Conservation (phyloP, 2,888 invertebrate species). For the Tinea trinotella region DNA sequence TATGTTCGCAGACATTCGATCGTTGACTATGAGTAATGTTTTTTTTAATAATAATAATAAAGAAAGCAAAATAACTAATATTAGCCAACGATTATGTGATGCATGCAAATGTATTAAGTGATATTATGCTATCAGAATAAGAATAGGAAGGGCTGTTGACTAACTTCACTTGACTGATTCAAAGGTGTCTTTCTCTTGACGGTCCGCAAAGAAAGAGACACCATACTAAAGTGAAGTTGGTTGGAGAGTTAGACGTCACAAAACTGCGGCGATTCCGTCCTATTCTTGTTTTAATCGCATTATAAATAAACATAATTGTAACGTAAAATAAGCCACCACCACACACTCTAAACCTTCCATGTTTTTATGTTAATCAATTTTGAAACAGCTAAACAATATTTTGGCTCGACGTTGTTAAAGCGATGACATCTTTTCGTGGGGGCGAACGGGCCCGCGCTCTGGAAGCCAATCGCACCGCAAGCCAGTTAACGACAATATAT, state of each 20-base stretch:
- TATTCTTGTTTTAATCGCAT: too few relatives aligned
- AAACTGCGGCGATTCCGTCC: too few relatives aligned
- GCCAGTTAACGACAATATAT: conserved; percentile 33
- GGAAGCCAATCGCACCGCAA: conserved; percentile 69
- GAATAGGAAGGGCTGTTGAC: too few relatives aligned
- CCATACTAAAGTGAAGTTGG: too few relatives aligned
- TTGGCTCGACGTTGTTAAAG: conserved; percentile 24
- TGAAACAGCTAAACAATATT: conserved; percentile 47
- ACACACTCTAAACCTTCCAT: conserved; percentile 71
- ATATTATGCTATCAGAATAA: too few relatives aligned
- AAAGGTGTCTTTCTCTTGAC: too few relatives aligned
- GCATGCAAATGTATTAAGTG: conserved; percentile 68
- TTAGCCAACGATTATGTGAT: conserved; percentile 35
- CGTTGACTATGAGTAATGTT: too few relatives aligned
- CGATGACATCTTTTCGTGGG: conserved; percentile 26
- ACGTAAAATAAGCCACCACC: conserved; percentile 57
- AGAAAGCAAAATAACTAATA: neutral
- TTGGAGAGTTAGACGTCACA: too few relatives aligned
- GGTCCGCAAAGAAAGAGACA: too few relatives aligned
- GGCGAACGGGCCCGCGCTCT: conserved; percentile 30
- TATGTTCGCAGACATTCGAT: too few relatives aligned
- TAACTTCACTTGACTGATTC: too few relatives aligned
- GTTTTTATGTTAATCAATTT: conserved; percentile 50
- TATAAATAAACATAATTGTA: conserved; percentile 40
- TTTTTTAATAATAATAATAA: neutral